These are phyloP conservation scores for Sympetrum striolatum DNA, from an alignment of 2,888 invertebrate genomes.

Conservation along the genomic window DNA sequence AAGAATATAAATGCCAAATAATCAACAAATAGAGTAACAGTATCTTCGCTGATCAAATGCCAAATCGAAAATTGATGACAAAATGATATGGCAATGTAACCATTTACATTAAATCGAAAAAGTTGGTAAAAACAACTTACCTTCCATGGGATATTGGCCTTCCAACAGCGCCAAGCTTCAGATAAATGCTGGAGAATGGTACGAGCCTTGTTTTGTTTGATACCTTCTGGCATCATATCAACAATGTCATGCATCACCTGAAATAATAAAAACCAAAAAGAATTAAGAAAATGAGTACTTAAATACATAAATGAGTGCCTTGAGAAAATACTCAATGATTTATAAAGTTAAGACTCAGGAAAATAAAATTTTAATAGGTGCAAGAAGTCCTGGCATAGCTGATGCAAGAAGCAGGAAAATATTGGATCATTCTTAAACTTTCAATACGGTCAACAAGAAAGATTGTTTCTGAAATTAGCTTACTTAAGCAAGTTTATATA, in stretches of 20 bases:
- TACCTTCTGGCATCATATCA: constrained; percentile 99
- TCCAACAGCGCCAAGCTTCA: constrained; percentile 99
- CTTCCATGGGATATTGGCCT: constrained; percentile 99
- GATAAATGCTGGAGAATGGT: constrained; percentile 98
- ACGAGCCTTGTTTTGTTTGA: constrained; percentile 99
- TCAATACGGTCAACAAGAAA: too few relatives aligned
- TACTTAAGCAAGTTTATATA: not conserved
- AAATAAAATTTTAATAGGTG: too few relatives aligned
- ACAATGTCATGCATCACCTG: constrained; percentile 86
- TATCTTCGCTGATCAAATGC: too few relatives aligned
- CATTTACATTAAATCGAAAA: not conserved
- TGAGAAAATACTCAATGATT: not conserved
- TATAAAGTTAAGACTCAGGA: too few relatives aligned
- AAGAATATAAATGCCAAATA: constrained; percentile 5
- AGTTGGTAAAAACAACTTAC: constrained; percentile 59
- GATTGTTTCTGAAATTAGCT: too few relatives aligned
- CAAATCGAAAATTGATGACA: too few relatives aligned
- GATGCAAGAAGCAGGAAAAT: too few relatives aligned
- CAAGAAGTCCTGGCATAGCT: too few relatives aligned
- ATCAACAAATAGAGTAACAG: not conserved
- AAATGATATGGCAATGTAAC: too few relatives aligned
- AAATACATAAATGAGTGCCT: too few relatives aligned
- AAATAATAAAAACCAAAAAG: not conserved
- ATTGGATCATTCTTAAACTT: too few relatives aligned
- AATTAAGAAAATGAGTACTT: not conserved